Base-by-base conservation (phyloP, 1,140 invertebrate species). In the Phymastichus coffea region DNA sequence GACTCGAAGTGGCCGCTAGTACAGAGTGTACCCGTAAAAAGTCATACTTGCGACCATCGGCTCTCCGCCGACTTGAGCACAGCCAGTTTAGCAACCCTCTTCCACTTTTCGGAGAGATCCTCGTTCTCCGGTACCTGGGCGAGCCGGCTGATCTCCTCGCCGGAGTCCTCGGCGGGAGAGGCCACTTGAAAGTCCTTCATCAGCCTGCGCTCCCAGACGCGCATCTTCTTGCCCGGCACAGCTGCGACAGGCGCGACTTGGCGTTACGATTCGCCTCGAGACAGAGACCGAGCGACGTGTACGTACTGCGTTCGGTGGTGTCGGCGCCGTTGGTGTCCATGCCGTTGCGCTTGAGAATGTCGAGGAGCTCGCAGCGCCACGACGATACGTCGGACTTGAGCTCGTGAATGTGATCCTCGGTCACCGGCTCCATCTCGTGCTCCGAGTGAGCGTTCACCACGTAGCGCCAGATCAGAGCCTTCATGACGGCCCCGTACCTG, bases 321-420 rank as follows among this genome's bases (percentile, higher is more conserved):
- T 87, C 84, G n/a, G 84, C 85, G 3, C 80, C 84, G 2, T 84
- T 85, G 0, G 90, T 84, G 70, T 92, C 87, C 87, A 93, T 88
- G 22, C 90, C 89, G 65, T 91, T 92, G 70, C 79, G 85, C 48
- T 85, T 83, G 25, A 95, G 85, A 15, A 95, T 87, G 66, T 95
- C 92, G 0, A 95, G 78, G 58, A 96, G 82, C 74, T 95, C 92
- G 70, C 88, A 92, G 64, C 88, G 83, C 79, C 92, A 85, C 0
- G 88, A 82, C 0, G 88, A 90, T 15, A 96, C 88, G 66, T 95
- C 93, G 68, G 89, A 88, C 73, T 96, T 97, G 1, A 97, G 84
- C 79, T 97, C 94, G 66, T 94, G 95, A 44, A 97, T 85, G 67
- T 96, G 91, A 66, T 97, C 94, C 73, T 96, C 93, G 14, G 92